These are phyloP conservation scores for Caenorhabditis imperialis DNA, from an alignment of 2,888 invertebrate genomes.

Conservation along the genomic window DNA sequence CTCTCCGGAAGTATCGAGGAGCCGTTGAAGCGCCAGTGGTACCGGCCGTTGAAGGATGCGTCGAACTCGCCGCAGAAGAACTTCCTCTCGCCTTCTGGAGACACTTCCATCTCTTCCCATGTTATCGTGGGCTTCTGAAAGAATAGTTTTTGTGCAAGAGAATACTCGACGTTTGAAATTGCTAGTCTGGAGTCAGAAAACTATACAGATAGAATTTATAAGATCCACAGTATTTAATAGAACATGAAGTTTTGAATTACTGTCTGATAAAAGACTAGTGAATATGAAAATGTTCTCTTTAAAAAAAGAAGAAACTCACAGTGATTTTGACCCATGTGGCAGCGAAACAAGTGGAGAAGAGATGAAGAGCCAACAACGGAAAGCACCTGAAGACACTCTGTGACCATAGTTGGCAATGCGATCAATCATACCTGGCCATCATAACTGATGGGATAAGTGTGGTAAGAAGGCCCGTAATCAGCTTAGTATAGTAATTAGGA, in stretches of 20 bases:
- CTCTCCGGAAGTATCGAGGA: conserved; percentile 48
- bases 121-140: conserved; percentile 44
- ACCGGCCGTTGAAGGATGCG: conserved; percentile 35
- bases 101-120: conserved; percentile 54
- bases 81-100: conserved; percentile 19
- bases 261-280: background rate
- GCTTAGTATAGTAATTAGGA: conserved; percentile 53
- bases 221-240: no score
- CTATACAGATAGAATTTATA: background rate
- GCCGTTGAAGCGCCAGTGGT: conserved; percentile 54
- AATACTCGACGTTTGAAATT: conserved; percentile 1
- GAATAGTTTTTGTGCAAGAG: no score
- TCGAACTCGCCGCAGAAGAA: conserved; percentile 54
- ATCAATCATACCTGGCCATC: conserved; percentile 4
- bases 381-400: conserved; percentile 10
- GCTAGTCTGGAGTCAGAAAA: background rate
- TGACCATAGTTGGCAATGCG: background rate
- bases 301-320: conserved; percentile 10
- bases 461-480: conserved; percentile 17
- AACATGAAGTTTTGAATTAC: no score
- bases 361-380: conserved; percentile 3
- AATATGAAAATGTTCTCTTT: background rate
- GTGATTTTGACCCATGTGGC: conserved; percentile 50
- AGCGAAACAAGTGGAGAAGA: conserved; percentile 21
- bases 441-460: background rate